Percentiles rank a stretch among this genome's conserved stretches.
These are phyloP conservation scores for Mesodorylaimus sp. DNA, from an alignment of 2,888 invertebrate species.

Conservation along the genomic window DNA sequence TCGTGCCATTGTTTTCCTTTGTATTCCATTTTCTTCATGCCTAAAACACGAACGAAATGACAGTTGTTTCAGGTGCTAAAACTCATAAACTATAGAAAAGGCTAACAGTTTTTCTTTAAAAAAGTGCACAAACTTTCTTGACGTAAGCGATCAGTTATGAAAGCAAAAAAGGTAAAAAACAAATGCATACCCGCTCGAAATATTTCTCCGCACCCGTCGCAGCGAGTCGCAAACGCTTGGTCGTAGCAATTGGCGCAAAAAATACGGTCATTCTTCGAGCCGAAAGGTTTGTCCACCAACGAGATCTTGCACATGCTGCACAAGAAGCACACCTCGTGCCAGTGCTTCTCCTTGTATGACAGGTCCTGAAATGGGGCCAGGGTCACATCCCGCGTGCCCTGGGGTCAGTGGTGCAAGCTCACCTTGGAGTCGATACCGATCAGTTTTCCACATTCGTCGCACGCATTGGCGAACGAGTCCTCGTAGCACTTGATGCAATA, in stretches of 20 bases:
- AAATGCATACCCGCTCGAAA: conserved; percentile 9
- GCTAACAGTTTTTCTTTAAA: too few species aligned
- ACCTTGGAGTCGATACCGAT: conserved; percentile 95
- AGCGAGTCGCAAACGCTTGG: conserved; percentile 31
- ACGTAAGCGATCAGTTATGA: too few species aligned
- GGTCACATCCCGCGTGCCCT: background rate
- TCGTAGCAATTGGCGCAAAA: conserved; percentile 36
- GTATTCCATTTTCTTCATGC: conserved; percentile 99
- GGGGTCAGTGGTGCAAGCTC: background rate
- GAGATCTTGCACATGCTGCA: conserved; percentile 31
- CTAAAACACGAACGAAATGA: conserved; percentile 43
- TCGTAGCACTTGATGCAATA: conserved; percentile 99
- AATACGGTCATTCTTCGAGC: conserved; percentile 34
- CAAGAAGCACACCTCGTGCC: conserved; percentile 12
- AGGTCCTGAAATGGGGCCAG: conserved; percentile 6
- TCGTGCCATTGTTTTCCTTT: conserved; percentile 99
- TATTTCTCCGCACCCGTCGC: conserved; percentile 12
- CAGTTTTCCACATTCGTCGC: conserved; percentile 81
- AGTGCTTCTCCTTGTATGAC: conserved; percentile 13
- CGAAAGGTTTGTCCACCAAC: conserved; percentile 32
- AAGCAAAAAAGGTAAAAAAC: too few species aligned
- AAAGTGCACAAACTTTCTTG: too few species aligned
- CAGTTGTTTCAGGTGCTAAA: too few species aligned
- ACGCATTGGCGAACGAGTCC: conserved; percentile 84
- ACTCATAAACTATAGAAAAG: too few species aligned